Evolutionary conservation across 2,888 invertebrate genomes (phyloP).

Genomic region (Acanthoscelides obtectus): DNA sequence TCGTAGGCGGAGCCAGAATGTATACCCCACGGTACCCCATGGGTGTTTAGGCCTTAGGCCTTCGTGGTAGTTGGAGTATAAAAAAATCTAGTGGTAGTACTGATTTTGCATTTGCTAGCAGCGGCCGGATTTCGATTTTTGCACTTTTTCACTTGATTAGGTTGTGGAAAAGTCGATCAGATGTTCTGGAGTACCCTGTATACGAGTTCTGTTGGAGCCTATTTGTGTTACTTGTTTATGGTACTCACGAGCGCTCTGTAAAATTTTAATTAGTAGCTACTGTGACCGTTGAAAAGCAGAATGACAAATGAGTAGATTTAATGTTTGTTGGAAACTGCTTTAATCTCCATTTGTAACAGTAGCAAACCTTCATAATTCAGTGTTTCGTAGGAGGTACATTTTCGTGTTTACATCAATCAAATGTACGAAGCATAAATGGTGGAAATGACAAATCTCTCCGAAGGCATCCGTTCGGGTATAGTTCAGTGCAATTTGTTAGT

Average conservation of each 20-base stretch:
- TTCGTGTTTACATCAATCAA: constrained; percentile 23
- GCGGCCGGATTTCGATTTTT: too few species aligned
- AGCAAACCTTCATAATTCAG: constrained; percentile 19
- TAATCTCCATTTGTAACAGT: constrained; percentile 15
- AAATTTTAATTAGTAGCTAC: constrained; percentile 1
- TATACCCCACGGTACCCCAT: too few species aligned
- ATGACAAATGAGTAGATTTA: constrained; percentile 19
- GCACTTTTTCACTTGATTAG: too few species aligned
- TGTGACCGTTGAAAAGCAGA: constrained; percentile 9
- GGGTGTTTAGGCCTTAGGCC: too few species aligned
- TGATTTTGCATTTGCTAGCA: too few species aligned
- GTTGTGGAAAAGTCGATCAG: too few species aligned
- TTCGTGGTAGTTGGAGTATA: too few species aligned
- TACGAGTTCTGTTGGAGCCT: neutral
- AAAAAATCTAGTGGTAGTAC: too few species aligned
- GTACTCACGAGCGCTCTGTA: neutral
- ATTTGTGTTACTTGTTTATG: neutral
- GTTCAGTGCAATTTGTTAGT: neutral
- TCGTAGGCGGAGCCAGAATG: too few species aligned
- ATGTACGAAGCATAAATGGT: constrained; percentile 16
- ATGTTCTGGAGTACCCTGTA: neutral
- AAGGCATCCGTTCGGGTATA: constrained; percentile 16
- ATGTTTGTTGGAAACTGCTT: constrained; percentile 16
- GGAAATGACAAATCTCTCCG: constrained; percentile 22
- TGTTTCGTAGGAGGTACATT: constrained; percentile 19